Percentiles rank a stretch among this genome's conserved stretches.
phyloP scores from a whole-genome alignment of 2,797 vertebrate genomes.

The Sebastes miniatus region DNA sequence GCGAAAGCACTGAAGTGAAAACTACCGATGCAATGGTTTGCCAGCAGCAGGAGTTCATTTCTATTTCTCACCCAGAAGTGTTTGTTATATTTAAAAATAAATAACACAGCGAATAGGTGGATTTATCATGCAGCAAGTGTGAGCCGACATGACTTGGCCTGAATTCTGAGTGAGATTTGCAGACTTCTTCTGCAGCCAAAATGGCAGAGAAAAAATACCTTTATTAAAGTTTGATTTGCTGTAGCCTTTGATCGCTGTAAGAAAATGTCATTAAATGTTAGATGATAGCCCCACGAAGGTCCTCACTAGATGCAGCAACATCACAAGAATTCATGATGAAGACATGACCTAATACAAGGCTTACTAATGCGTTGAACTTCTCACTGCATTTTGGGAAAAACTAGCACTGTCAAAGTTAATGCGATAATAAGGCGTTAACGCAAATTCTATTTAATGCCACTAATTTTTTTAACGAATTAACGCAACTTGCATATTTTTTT shows the following conservation, averaged over 20 bases:
- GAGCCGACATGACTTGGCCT: not conserved
- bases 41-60: conserved; percentile 4
- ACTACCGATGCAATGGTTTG: conserved; percentile 1
- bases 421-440: too few species aligned
- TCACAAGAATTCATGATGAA: not conserved
- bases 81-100: not conserved
- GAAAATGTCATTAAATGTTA: conserved; percentile 22
- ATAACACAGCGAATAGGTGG: not conserved
- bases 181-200: not conserved
- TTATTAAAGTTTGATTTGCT: conserved; percentile 1
- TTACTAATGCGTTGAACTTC: not conserved
- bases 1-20: conserved; percentile 1
- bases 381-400: not conserved
- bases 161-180: conserved; percentile 16
- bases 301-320: not conserved
- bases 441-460: too few species aligned
- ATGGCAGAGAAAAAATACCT: not conserved
- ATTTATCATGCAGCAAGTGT: not conserved
- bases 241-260: not conserved
- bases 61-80: not conserved
- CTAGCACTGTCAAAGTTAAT: too few species aligned
- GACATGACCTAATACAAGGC: not conserved
- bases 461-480: too few species aligned
- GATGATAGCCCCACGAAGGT: not conserved
- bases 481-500: too few species aligned